These are phyloP conservation scores for Dermatemys mawii DNA, from an alignment of 2,113 vertebrate species.

Conservation along the genomic window DNA sequence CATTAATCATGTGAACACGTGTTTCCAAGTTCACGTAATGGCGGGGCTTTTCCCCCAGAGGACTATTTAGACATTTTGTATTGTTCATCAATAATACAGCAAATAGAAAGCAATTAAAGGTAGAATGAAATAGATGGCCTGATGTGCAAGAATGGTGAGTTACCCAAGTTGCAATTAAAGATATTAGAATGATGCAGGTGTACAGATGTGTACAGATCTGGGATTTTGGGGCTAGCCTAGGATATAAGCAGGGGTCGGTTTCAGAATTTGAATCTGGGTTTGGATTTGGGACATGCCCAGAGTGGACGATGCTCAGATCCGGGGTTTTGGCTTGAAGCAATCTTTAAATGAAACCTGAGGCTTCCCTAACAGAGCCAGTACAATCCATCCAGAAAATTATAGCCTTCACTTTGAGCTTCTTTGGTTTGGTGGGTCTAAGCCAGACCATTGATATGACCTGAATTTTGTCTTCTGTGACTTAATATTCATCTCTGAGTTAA, in stretches of 20 bases:
- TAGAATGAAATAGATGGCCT: constrained; percentile 12
- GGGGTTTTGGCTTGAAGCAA: background rate
- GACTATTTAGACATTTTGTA: background rate
- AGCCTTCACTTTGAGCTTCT: background rate
- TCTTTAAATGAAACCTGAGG: background rate
- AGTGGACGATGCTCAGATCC: rapidly evolving
- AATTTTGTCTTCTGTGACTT: background rate
- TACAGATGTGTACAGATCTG: background rate
- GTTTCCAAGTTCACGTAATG: background rate
- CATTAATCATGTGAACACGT: background rate
- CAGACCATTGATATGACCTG: rapidly evolving
- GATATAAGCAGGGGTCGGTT: background rate
- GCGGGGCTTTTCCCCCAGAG: background rate
- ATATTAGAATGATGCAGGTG: constrained; percentile 44
- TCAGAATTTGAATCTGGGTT: background rate
- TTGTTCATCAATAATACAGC: constrained; percentile 40
- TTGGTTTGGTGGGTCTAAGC: background rate
- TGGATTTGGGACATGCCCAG: rapidly evolving
- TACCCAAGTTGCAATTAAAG: constrained; percentile 22
- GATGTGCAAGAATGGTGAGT: constrained; percentile 23
- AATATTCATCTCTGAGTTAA: background rate
- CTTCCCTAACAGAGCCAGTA: background rate
- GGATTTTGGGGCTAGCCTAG: rapidly evolving
- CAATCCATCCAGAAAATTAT: background rate
- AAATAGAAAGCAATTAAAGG: constrained; percentile 30